Evolutionary conservation across 2,888 invertebrate species (phyloP), one percentile per base, ranked within the genome.

Genomic region (Leptothorax acervorum): DNA sequence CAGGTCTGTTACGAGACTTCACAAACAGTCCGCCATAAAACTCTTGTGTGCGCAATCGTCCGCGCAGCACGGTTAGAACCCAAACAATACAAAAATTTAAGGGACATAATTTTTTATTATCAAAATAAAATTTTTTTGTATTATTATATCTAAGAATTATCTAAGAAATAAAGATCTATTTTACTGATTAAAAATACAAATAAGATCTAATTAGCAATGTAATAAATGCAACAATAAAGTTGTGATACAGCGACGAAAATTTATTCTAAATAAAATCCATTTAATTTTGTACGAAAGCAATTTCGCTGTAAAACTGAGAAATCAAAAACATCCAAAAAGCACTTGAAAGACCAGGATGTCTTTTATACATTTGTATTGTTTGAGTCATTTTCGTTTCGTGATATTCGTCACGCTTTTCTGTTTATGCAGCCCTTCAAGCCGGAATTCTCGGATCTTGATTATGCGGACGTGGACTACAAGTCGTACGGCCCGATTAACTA

Each of bases 401-500:
- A 85, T 86, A 66, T 90, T 83, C 60, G 81, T 84, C 73, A 79
- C 65, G 73, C 73, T 73, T 81, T 82, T 90, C 53, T 90, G 87
- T 90, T 88, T 78, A 87, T 75, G 71, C 96, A 98, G 98, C 97
- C 98, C 89, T 97, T 97, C 95, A 96, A 96, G 95, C 97, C 98
- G 89, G 97, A 97, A 93, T 96, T 96, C 93, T 96, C 96, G 95
- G 98, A 98, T 95, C 96, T 98, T 95, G 97, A 98, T 93, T 98
- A 98, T 95, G 98, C 98, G 86, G 98, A 98, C 95, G 97, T 98
- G 92, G 98, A 98, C 95, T 97, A 98, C 95, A 97, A 97, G 94
- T 97, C 97, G 92, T 98, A 98, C 95, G 98, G 98, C 90, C 98
- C 98, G 70, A 98, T 98, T 94, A 98, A 98, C 95, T 98, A 98